A percentile compares a stretch with the other conserved stretches of the same genome.
phyloP scores from a whole-genome alignment of 2,888 invertebrate genomes.

The Polydrusus cervinus region DNA sequence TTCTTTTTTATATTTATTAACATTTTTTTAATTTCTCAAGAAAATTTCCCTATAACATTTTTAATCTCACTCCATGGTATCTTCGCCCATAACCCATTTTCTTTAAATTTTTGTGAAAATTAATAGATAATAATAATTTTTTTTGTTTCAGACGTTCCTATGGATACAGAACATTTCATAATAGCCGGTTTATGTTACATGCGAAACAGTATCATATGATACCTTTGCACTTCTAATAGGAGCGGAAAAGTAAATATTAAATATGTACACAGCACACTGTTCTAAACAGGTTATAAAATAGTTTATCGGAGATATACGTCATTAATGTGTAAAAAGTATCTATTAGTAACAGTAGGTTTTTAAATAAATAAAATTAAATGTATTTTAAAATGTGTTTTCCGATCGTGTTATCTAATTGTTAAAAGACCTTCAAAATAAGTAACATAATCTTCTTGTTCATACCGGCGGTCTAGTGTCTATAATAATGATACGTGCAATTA shows the following conservation, averaged over 20 bases:
- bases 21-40: too few species aligned
- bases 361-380: neutral
- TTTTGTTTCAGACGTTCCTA: constrained; percentile 3
- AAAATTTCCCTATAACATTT: too few species aligned
- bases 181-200: neutral
- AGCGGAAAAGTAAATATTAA: constrained; percentile 33
- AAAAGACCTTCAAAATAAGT: neutral
- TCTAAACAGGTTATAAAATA: constrained; percentile 15
- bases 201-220: neutral
- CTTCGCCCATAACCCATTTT: too few species aligned
- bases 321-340: constrained; percentile 5
- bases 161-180: constrained; percentile 7
- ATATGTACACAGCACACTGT: constrained; percentile 19
- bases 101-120: too few species aligned
- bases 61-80: too few species aligned
- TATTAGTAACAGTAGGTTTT: neutral
- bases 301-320: constrained; percentile 6
- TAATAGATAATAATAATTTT: neutral
- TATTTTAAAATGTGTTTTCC: neutral
- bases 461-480: too few species aligned
- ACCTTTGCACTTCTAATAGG: constrained; percentile 18
- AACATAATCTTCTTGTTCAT: too few species aligned
- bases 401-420: neutral
- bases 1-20: too few species aligned
- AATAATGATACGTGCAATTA: neutral